A percentile compares a stretch with the other conserved stretches of the same genome.
Evolutionary conservation across 2,797 vertebrate species (phyloP).

Genomic region (Hydrophis major): DNA sequence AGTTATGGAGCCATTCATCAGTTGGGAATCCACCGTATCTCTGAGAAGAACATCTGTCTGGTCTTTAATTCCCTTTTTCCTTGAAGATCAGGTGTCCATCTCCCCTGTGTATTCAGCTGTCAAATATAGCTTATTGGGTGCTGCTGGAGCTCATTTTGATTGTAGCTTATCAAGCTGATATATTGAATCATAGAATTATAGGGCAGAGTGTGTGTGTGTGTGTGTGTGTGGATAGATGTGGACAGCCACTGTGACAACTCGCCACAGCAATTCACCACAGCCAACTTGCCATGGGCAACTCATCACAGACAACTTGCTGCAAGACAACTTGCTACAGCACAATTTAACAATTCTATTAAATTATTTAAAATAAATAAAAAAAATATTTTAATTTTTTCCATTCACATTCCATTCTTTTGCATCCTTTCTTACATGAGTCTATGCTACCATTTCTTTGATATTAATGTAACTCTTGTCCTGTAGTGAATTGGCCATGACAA

Average conservation of each 20-base stretch:
- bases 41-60: conserved; percentile 19
- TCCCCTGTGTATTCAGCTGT: conserved; percentile 11
- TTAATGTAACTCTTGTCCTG: neutral
- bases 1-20: conserved; percentile 1
- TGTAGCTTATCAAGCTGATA: conserved; percentile 16
- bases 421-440: neutral
- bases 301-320: neutral
- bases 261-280: neutral
- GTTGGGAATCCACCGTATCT: neutral
- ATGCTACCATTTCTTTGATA: neutral
- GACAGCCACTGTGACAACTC: too few species aligned
- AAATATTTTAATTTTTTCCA: neutral
- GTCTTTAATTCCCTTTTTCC: neutral
- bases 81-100: conserved; percentile 12
- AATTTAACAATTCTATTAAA: too few species aligned
- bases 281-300: neutral
- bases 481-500: neutral
- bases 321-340: too few species aligned
- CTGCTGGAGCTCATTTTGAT: neutral
- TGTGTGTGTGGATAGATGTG: neutral
- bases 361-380: neutral
- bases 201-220: too few species aligned
- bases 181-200: neutral
- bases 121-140: conserved; percentile 11
- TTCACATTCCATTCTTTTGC: neutral